phyloP scores from a whole-genome alignment of 2,888 invertebrate genomes.

The Sepioteuthis lessoniana region DNA sequence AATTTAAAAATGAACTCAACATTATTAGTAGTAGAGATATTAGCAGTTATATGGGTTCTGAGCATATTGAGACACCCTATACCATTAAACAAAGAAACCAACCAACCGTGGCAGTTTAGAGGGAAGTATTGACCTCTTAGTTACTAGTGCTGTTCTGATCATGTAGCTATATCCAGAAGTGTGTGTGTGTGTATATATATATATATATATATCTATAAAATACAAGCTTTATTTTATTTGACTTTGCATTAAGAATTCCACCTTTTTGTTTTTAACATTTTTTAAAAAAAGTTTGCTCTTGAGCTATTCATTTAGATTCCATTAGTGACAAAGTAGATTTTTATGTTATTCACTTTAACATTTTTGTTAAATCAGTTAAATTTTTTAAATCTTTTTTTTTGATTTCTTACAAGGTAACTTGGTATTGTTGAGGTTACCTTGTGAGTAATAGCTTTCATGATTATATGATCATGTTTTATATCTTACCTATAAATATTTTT shows the following conservation, averaged over 20 bases:
- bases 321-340: not conserved
- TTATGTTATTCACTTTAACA: not conserved
- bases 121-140: too few species aligned
- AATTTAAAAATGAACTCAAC: too few species aligned
- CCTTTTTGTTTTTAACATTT: not conserved
- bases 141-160: too few species aligned
- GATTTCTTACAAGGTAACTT: not conserved
- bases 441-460: not conserved
- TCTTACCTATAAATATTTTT: too few species aligned
- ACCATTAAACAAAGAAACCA: too few species aligned
- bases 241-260: not conserved
- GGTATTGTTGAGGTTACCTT: not conserved
- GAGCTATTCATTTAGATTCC: not conserved
- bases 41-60: too few species aligned
- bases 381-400: not conserved
- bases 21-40: too few species aligned
- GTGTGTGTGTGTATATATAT: not conserved
- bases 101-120: too few species aligned
- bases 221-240: not conserved
- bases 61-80: too few species aligned
- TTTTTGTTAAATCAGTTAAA: not conserved
- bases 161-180: not conserved
- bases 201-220: not conserved
- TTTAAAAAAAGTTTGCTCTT: not conserved
- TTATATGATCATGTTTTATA: not conserved